Evolutionary conservation across 1,140 invertebrate genomes (phyloP).

Genomic region (Odontomachus brunneus): DNA sequence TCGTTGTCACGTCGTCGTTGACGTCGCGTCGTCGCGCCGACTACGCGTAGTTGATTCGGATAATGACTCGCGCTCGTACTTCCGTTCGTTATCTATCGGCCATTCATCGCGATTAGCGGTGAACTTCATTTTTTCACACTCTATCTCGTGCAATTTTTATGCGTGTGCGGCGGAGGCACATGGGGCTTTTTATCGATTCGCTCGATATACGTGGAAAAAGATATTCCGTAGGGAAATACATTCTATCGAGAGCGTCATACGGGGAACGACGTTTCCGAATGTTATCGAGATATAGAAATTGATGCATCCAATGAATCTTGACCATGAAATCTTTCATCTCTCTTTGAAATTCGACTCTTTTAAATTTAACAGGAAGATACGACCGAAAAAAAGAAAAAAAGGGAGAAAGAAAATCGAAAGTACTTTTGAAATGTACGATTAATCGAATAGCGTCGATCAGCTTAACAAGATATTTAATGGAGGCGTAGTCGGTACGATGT

Average conservation of each 20-base stretch:
- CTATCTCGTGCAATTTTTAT: neutral
- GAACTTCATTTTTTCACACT: constrained; percentile 11
- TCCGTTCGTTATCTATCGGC: constrained; percentile 16
- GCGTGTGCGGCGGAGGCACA: neutral
- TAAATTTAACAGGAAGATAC: no score
- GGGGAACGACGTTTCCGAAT: neutral
- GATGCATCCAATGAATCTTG: no score
- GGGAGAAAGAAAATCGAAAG: no score
- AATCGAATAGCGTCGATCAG: no score
- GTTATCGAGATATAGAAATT: neutral
- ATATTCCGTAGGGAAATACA: constrained; percentile 67
- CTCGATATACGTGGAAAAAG: neutral
- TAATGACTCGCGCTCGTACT: constrained; percentile 27
- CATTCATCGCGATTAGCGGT: constrained; percentile 32
- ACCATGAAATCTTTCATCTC: no score
- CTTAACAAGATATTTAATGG: no score
- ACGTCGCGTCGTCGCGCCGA: constrained; percentile 36
- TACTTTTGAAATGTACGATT: no score
- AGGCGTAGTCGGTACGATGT: no score
- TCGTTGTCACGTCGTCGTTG: neutral
- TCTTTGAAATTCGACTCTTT: no score
- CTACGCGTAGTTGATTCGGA: constrained; percentile 9
- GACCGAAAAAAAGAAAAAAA: no score
- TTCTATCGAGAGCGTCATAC: neutral
- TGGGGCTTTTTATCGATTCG: constrained; percentile 33